phyloP scores from a whole-genome alignment of 2,113 vertebrate species.

The Lota lota region DNA sequence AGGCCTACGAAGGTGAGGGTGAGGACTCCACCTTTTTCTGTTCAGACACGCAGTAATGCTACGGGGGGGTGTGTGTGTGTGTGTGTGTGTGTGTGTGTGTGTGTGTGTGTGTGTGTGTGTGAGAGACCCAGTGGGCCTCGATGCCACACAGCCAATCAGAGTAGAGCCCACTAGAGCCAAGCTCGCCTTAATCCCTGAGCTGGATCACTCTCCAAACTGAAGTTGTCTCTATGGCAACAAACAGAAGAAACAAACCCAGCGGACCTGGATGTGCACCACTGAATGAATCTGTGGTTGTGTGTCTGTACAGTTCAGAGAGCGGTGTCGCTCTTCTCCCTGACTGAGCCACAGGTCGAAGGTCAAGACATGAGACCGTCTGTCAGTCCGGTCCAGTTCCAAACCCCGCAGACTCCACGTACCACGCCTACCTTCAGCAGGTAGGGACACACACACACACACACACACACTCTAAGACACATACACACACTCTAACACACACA shows the following conservation, averaged over 20 bases:
- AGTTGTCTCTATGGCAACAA: not conserved
- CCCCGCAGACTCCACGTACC: conserved; percentile 80
- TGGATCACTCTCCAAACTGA: conserved; percentile 6
- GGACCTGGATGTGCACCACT: too few species aligned
- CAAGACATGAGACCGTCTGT: conserved; percentile 68
- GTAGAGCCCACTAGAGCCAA: not conserved
- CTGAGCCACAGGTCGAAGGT: conserved; percentile 68
- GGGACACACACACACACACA: conserved; percentile 6
- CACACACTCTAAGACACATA: not conserved
- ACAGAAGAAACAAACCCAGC: too few species aligned
- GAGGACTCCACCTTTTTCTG: too few species aligned
- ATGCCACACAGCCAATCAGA: too few species aligned
- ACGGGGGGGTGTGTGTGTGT: too few species aligned
- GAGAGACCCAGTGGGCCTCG: too few species aligned
- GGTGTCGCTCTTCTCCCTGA: conserved; percentile 85
- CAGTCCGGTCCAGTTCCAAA: conserved; percentile 79
- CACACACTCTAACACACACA: conserved; percentile 7
- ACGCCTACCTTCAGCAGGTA: conserved; percentile 82
- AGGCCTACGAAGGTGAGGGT: conserved; percentile 85
- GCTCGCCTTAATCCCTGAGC: conserved; percentile 25
- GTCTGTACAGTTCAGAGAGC: conserved; percentile 82
- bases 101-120: too few species aligned
- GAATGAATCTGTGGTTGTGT: conserved; percentile 6
- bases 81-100: too few species aligned
- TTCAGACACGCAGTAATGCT: too few species aligned